Evolutionary conservation across 2,113 vertebrate species (phyloP).

Genomic region (Alethe castanea): DNA sequence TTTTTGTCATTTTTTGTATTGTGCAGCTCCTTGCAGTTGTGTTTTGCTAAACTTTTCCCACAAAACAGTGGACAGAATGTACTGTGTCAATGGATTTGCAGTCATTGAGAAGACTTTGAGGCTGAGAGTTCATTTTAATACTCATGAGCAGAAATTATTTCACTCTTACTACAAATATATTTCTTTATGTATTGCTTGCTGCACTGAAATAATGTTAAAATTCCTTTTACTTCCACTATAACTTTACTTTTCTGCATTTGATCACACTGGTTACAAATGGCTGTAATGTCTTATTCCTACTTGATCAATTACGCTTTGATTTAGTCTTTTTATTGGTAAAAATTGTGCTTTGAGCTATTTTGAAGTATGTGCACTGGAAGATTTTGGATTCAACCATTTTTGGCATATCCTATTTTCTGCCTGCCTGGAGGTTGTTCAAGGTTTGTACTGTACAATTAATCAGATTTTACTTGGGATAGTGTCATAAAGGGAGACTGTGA

Average conservation of each 20-base stretch:
- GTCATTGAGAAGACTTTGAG: background rate
- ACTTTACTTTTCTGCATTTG: background rate
- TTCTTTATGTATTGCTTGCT: background rate
- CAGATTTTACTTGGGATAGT: background rate
- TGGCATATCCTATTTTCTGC: background rate
- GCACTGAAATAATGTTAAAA: background rate
- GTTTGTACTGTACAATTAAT: slow-evolving; percentile 3
- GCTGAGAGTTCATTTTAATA: background rate
- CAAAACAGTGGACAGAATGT: background rate
- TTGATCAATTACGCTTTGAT: background rate
- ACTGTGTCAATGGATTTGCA: background rate
- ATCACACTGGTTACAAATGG: background rate
- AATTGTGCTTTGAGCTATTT: background rate
- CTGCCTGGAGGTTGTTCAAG: background rate
- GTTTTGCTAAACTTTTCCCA: background rate
- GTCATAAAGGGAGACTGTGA: background rate
- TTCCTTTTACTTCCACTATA: background rate
- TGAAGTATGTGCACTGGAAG: background rate
- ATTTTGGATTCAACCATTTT: background rate
- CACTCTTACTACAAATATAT: background rate
- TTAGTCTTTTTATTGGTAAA: background rate
- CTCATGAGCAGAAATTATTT: background rate
- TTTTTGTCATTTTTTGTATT: background rate
- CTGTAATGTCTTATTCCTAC: background rate
- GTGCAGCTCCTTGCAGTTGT: background rate